Conservation (phyloP, 1,140 invertebrate species). For the Metopolophium dirhodum region DNA sequence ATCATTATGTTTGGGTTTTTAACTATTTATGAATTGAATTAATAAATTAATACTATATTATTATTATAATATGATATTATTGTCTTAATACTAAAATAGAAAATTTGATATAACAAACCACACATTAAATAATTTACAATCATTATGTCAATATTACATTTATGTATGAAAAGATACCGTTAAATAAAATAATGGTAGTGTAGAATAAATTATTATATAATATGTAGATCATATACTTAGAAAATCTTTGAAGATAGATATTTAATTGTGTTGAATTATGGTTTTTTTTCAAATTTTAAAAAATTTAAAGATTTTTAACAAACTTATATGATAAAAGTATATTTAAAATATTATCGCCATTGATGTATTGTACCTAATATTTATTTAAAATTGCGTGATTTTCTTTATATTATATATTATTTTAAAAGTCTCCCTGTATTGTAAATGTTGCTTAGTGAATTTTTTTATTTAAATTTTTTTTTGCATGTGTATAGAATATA, state of each 20-base stretch:
- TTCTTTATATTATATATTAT: not conserved
- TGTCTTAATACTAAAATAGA: not conserved
- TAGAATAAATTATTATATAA: constrained; percentile 30
- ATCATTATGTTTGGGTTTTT: not conserved
- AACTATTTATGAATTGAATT: not conserved
- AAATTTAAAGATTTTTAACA: not conserved
- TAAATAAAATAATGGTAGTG: not conserved
- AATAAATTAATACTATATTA: no score
- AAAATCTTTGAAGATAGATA: not conserved
- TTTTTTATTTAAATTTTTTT: not conserved
- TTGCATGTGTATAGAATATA: not conserved
- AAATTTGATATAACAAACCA: not conserved
- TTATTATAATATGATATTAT: no score
- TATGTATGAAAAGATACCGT: not conserved
- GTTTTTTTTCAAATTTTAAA: not conserved
- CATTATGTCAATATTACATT: not conserved
- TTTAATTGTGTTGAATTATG: not conserved
- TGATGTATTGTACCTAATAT: constrained; percentile 1
- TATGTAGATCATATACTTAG: not conserved
- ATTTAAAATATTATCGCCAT: constrained; percentile 8
- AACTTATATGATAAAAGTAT: not conserved
- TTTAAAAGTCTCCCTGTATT: not conserved
- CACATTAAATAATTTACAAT: not conserved
- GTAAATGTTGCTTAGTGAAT: constrained; percentile 16
- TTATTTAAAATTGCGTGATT: not conserved